Conservation (phyloP, 2,888 invertebrate genomes). For the Napeogenes sylphis region DNA sequence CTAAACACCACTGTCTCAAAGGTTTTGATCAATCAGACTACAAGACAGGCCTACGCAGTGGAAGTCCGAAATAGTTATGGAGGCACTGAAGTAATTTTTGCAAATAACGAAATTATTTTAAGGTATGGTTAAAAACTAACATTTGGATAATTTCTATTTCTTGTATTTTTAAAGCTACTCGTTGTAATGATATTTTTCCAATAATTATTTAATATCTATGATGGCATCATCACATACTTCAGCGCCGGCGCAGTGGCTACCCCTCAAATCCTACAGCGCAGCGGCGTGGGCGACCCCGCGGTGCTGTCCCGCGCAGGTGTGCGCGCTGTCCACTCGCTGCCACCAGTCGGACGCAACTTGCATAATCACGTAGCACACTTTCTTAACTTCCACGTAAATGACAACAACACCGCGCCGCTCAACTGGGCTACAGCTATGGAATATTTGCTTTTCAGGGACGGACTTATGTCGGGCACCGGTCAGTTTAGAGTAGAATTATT, state of each 20-base stretch:
- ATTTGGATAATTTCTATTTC: background rate
- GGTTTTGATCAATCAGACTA: conserved; percentile 85
- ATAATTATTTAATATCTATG: no score
- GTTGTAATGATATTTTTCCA: no score
- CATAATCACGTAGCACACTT: conserved; percentile 92
- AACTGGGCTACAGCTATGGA: conserved; percentile 97
- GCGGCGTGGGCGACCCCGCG: conserved; percentile 89
- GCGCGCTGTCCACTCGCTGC: conserved; percentile 83
- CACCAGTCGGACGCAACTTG: conserved; percentile 90
- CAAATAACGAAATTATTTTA: conserved; percentile 82
- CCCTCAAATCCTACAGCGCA: conserved; percentile 93
- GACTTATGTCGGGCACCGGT: conserved; percentile 93
- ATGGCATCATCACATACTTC: conserved; percentile 15
- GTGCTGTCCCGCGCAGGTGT: conserved; percentile 82
- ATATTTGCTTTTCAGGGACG: conserved; percentile 90
- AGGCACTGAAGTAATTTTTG: conserved; percentile 77
- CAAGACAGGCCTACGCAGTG: conserved; percentile 86
- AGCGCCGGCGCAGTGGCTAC: conserved; percentile 93
- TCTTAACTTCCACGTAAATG: conserved; percentile 87
- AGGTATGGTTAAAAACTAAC: conserved; percentile 58
- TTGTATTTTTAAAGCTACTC: no score
- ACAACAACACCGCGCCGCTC: conserved; percentile 89
- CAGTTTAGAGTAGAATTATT: conserved; percentile 19
- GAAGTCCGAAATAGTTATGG: conserved; percentile 80
- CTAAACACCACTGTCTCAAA: conserved; percentile 88